A percentile compares a stretch with the other conserved stretches of the same genome.
Conservation (phyloP, 1,140 invertebrate genomes). For the Cyrtorhinus lividipennis region DNA sequence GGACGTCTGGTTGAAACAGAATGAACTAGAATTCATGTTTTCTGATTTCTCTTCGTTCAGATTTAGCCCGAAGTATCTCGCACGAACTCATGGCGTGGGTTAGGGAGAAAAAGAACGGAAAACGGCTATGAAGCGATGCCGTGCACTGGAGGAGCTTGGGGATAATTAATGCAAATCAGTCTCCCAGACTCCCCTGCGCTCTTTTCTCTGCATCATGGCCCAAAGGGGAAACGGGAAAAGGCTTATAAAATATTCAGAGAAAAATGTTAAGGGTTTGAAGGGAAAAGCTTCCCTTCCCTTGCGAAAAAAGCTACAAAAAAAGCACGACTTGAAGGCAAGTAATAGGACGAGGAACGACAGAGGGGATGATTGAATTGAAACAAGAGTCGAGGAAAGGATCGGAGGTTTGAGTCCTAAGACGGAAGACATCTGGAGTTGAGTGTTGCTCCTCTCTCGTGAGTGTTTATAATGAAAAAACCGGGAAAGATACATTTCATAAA, state of each 20-base stretch:
- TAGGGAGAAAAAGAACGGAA: too few relatives aligned
- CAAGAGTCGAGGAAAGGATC: not conserved
- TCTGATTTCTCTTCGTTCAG: too few relatives aligned
- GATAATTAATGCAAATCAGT: not conserved
- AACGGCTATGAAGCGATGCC: too few relatives aligned
- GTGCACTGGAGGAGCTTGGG: too few relatives aligned
- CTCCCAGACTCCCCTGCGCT: not conserved
- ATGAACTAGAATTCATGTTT: too few relatives aligned
- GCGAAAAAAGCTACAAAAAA: not conserved
- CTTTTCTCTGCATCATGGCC: too few relatives aligned
- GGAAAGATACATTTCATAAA: conserved; percentile 16
- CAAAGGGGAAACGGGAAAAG: not conserved
- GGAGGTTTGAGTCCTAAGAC: not conserved
- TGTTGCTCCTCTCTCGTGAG: not conserved
- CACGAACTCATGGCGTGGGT: too few relatives aligned
- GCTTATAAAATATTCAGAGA: not conserved
- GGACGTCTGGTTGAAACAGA: too few relatives aligned
- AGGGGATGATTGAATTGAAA: not conserved
- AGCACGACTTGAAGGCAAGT: not conserved
- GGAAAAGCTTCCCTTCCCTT: not conserved
- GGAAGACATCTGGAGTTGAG: not conserved
- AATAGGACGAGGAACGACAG: not conserved
- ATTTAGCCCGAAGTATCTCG: too few relatives aligned
- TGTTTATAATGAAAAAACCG: not conserved
- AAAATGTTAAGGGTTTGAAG: not conserved